phyloP scores from a whole-genome alignment of 2,888 invertebrate species.

The Eristalinus aeneus region DNA sequence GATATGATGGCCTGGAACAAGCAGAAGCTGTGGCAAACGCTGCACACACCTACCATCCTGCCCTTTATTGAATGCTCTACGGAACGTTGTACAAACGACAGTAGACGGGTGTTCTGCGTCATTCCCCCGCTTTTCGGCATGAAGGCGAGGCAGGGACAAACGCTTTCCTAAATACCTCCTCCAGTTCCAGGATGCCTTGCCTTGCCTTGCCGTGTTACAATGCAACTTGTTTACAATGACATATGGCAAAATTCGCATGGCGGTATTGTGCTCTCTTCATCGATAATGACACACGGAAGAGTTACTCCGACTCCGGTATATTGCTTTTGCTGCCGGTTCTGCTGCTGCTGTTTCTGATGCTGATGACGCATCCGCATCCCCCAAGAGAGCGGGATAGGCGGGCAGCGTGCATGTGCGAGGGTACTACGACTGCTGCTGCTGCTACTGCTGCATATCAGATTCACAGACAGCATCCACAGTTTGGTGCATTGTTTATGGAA shows the following conservation, averaged over 20 bases:
- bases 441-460: constrained; percentile 3
- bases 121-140: constrained; percentile 19
- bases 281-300: constrained; percentile 66
- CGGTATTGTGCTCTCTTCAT: constrained; percentile 64
- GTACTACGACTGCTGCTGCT: not conserved
- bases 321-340: constrained; percentile 28
- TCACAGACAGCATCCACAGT: constrained; percentile 42
- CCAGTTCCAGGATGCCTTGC: constrained; percentile 30
- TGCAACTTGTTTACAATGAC: constrained; percentile 69
- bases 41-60: constrained; percentile 1
- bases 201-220: constrained; percentile 50
- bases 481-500: constrained; percentile 67
- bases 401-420: not conserved
- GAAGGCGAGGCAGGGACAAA: constrained; percentile 48
- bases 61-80: constrained; percentile 23
- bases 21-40: constrained; percentile 24
- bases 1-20: constrained; percentile 60
- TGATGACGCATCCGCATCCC: constrained; percentile 49
- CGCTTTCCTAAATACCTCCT: constrained; percentile 40
- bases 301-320: constrained; percentile 55
- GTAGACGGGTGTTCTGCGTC: constrained; percentile 2
- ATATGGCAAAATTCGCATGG: constrained; percentile 70
- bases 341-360: constrained; percentile 19
- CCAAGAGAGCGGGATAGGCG: not conserved
- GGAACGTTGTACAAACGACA: constrained; percentile 22